phyloP scores from a whole-genome alignment of 2,797 vertebrate species.

The Hoplostethus mediterraneus region DNA sequence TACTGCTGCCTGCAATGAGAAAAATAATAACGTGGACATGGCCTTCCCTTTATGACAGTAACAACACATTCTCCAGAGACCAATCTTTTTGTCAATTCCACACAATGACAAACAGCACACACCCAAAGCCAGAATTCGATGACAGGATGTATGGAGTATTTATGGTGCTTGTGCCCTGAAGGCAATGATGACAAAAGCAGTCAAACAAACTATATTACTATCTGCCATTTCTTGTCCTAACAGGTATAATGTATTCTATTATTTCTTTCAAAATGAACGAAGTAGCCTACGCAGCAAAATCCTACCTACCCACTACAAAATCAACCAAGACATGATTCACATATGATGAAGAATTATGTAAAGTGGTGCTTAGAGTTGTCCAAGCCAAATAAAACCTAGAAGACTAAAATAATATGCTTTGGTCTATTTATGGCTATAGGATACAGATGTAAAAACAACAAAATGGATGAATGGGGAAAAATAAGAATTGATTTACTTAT shows the following conservation, averaged over 20 bases:
- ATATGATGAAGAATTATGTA: too few species aligned
- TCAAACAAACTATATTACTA: constrained; percentile 72
- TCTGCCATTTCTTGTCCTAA: constrained; percentile 58
- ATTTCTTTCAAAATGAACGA: constrained; percentile 60
- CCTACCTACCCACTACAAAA: not conserved
- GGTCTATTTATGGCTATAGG: not conserved
- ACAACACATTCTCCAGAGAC: constrained; percentile 84
- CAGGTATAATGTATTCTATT: constrained; percentile 43
- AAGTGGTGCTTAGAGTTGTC: not conserved
- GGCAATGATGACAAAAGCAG: constrained; percentile 74
- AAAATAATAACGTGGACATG: constrained; percentile 85
- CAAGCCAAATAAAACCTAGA: not conserved
- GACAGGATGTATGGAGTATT: constrained; percentile 76
- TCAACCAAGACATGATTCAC: not conserved
- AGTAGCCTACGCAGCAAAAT: constrained; percentile 27
- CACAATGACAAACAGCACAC: constrained; percentile 72
- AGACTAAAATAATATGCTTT: not conserved
- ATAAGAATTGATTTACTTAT: not conserved
- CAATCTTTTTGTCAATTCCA: constrained; percentile 83
- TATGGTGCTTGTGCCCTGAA: constrained; percentile 74
- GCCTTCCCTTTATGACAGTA: constrained; percentile 86
- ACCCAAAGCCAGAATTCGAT: constrained; percentile 73
- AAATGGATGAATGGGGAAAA: not conserved
- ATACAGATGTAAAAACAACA: too few species aligned
- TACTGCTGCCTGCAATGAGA: constrained; percentile 77